Conservation (phyloP, 2,113 vertebrate species). For the Lophochroa leadbeateri region DNA sequence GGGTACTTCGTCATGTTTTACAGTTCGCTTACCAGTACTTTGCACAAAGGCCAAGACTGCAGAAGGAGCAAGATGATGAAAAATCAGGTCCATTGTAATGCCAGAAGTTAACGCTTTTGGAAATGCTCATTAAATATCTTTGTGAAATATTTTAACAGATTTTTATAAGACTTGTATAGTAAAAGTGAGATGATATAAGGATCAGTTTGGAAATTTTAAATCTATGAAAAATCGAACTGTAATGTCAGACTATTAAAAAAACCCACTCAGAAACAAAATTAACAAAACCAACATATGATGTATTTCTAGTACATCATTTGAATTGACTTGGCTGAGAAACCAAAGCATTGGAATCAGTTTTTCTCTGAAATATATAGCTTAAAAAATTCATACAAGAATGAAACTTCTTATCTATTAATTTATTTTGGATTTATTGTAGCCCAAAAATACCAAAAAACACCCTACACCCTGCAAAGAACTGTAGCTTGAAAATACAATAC, state of each 20-base stretch:
- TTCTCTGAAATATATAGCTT: neutral
- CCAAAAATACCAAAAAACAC: accelerated
- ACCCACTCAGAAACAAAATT: neutral
- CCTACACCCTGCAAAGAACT: neutral
- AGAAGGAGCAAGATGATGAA: neutral
- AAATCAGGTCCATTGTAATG: neutral
- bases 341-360: neutral
- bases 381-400: neutral
- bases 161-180: neutral
- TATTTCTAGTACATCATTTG: neutral
- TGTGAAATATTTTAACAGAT: neutral
- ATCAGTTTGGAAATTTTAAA: neutral
- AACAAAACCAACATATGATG: neutral
- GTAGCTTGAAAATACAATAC: neutral
- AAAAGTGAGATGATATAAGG: neutral
- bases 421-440: neutral
- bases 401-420: neutral
- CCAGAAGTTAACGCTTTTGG: neutral
- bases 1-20: neutral
- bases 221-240: neutral
- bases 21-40: accelerated
- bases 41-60: neutral
- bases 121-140: neutral
- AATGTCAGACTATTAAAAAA: neutral
- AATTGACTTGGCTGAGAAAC: neutral